phyloP scores from a whole-genome alignment of 2,888 invertebrate genomes.

The Seira ritae region DNA sequence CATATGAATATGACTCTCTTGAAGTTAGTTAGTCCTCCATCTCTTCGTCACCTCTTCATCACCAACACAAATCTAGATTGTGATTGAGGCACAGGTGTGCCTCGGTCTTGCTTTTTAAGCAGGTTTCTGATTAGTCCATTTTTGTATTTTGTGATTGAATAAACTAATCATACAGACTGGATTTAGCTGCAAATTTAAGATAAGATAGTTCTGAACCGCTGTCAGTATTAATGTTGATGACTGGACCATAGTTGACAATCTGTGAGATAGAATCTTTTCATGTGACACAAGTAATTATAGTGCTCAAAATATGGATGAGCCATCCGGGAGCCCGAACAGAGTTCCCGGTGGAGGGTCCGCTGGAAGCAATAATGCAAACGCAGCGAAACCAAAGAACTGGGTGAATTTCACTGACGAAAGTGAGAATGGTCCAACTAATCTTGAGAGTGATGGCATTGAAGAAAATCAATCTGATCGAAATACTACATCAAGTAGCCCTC shows the following conservation, averaged over 20 bases:
- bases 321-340: conserved; percentile 34
- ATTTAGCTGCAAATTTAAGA: no score
- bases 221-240: no score
- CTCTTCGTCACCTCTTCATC: no score
- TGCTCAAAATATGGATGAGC: conserved; percentile 52
- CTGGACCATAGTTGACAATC: no score
- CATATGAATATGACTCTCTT: no score
- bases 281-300: no score
- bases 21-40: no score
- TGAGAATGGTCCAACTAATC: conserved; percentile 40
- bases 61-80: conserved; percentile 10
- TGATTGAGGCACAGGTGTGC: conserved; percentile 53
- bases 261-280: no score
- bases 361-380: conserved; percentile 15
- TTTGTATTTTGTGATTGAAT: no score
- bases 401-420: conserved; percentile 68
- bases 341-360: conserved; percentile 22
- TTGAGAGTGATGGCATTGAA: conserved; percentile 31
- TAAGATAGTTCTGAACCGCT: no score
- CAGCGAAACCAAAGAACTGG: conserved; percentile 61
- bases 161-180: no score
- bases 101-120: conserved; percentile 20
- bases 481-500: conserved; percentile 19
- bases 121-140: no score
- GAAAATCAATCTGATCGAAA: neutral